Evolutionary conservation across 2,888 invertebrate genomes (phyloP).

Genomic region (Venustoraphidia nigricollis): DNA sequence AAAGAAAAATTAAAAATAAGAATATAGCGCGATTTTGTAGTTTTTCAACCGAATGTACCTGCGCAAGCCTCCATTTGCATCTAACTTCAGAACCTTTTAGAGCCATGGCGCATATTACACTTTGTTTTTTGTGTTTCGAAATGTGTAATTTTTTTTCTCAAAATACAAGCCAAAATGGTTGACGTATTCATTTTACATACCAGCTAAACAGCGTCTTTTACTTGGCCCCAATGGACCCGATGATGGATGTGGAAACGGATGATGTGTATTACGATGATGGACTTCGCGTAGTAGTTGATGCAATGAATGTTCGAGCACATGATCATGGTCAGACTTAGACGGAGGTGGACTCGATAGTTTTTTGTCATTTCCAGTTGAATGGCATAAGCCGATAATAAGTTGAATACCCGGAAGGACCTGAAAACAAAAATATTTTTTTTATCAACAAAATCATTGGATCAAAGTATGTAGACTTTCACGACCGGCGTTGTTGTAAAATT

Average conservation of each 20-base stretch:
- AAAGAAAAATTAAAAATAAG: no score
- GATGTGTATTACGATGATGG: constrained; percentile 83
- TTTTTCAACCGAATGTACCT: no score
- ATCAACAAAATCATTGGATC: neutral
- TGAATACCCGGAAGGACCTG: constrained; percentile 86
- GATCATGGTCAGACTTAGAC: constrained; percentile 68
- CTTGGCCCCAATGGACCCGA: constrained; percentile 89
- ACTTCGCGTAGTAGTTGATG: constrained; percentile 87
- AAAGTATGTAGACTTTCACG: no score
- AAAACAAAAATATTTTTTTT: constrained; percentile 5
- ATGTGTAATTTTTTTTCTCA: no score
- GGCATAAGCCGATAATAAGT: constrained; percentile 79
- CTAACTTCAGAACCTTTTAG: no score
- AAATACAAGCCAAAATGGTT: neutral
- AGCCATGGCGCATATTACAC: no score
- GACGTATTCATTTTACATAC: constrained; percentile 21
- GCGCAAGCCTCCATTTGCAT: no score
- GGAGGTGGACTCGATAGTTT: constrained; percentile 33
- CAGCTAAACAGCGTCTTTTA: constrained; percentile 78
- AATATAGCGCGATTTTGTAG: no score
- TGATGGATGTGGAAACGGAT: constrained; percentile 89
- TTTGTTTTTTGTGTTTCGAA: no score
- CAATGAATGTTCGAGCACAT: constrained; percentile 90
- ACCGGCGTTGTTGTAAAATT: no score
- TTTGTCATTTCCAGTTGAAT: constrained; percentile 53